phyloP scores from a whole-genome alignment of 2,888 invertebrate species.

The Nasonia oneida region DNA sequence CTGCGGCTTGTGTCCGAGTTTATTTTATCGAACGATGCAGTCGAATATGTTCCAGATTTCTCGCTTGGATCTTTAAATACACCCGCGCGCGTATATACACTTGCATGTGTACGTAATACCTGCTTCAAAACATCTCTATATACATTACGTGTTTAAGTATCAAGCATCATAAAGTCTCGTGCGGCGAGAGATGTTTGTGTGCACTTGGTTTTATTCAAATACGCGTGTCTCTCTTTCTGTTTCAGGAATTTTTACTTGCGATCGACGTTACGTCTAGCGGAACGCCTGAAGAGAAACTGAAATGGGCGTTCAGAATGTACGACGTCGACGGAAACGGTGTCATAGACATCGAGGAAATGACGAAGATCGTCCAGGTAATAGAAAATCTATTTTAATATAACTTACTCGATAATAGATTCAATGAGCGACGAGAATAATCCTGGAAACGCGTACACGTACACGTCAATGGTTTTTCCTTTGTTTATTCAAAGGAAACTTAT shows the following conservation, averaged over 20 bases:
- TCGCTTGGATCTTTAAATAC: slow-evolving; percentile 33
- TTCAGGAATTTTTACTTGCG: slow-evolving; percentile 96
- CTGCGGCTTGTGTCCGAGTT: slow-evolving; percentile 27
- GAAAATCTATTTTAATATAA: not conserved
- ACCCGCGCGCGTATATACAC: not conserved
- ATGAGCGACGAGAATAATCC: not conserved
- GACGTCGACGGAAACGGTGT: slow-evolving; percentile 99
- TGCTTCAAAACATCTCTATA: not conserved
- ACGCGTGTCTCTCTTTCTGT: slow-evolving; percentile 73
- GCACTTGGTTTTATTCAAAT: not conserved
- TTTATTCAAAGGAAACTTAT: no score
- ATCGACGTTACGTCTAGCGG: slow-evolving; percentile 99
- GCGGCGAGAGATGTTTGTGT: not conserved
- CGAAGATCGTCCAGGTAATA: slow-evolving; percentile 97
- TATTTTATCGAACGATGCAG: slow-evolving; percentile 42
- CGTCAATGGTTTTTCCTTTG: not conserved
- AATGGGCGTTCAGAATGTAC: slow-evolving; percentile 99
- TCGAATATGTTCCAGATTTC: slow-evolving; percentile 37
- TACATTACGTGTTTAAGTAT: not conserved
- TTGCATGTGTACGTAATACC: not conserved
- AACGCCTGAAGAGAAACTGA: slow-evolving; percentile 98
- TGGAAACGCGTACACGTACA: not conserved
- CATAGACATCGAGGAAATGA: slow-evolving; percentile 99
- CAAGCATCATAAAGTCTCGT: not conserved
- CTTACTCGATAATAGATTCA: not conserved